Evolutionary conservation across 2,888 invertebrate species (phyloP).

Genomic region (Ceraclea dissimilis): DNA sequence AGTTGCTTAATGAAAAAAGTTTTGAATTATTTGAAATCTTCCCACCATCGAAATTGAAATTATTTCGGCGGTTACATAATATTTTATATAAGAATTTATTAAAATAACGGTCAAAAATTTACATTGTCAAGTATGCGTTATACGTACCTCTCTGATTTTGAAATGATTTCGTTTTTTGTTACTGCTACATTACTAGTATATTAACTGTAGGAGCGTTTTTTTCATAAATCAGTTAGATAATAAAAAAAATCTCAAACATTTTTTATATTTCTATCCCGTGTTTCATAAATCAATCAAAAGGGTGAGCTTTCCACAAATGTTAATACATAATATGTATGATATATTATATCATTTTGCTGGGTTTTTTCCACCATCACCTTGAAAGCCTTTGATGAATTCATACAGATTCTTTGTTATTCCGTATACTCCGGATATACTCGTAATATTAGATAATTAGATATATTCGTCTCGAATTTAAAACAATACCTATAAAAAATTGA

Average conservation of each 20-base stretch:
- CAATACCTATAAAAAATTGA: too few relatives aligned
- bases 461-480: too few relatives aligned
- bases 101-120: neutral
- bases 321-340: too few relatives aligned
- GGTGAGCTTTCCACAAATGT: neutral
- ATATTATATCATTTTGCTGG: too few relatives aligned
- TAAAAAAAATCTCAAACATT: neutral
- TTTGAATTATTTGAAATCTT: slow-evolving; percentile 13
- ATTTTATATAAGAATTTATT: neutral
- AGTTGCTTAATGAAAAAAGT: slow-evolving; percentile 13
- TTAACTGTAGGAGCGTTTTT: neutral
- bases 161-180: neutral
- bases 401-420: too few relatives aligned
- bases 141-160: neutral
- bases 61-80: neutral
- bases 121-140: neutral
- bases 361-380: too few relatives aligned
- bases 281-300: neutral
- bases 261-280: neutral
- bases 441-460: too few relatives aligned
- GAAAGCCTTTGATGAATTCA: too few relatives aligned
- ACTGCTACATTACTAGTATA: neutral
- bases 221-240: neutral
- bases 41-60: neutral
- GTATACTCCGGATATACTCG: too few relatives aligned